phyloP scores from a whole-genome alignment of 2,888 invertebrate genomes.

The Altica lythri region DNA sequence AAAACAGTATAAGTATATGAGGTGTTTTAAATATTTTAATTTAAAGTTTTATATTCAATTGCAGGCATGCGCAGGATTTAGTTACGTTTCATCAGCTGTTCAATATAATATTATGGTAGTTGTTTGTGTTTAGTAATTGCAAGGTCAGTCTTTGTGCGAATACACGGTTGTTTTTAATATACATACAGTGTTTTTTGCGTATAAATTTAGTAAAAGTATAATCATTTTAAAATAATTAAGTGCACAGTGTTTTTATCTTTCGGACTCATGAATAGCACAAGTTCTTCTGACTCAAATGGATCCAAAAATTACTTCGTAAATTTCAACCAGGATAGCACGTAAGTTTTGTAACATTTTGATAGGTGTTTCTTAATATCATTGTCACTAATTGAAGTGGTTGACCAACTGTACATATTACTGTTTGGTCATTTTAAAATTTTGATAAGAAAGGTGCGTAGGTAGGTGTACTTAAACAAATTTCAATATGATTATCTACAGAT shows the following conservation, averaged over 20 bases:
- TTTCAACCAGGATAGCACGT: constrained; percentile 98
- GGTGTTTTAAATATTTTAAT: too few relatives aligned
- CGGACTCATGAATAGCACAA: constrained; percentile 81
- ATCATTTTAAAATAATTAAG: not conserved
- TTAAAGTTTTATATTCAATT: too few relatives aligned
- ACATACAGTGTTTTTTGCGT: constrained; percentile 34
- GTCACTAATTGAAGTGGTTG: too few relatives aligned
- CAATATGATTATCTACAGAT: constrained; percentile 2
- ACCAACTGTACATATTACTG: not conserved
- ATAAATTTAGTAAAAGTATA: constrained; percentile 5
- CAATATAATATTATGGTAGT: constrained; percentile 47
- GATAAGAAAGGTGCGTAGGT: constrained; percentile 16
- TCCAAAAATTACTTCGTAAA: constrained; percentile 89
- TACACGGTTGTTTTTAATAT: constrained; percentile 49
- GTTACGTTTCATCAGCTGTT: constrained; percentile 46
- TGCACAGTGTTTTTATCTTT: constrained; percentile 57
- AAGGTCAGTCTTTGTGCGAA: constrained; percentile 72
- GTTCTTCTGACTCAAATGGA: constrained; percentile 74
- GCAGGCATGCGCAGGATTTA: constrained; percentile 21
- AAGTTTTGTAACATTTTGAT: constrained; percentile 63
- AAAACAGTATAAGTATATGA: too few relatives aligned
- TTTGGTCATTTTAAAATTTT: constrained; percentile 8
- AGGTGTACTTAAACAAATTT: too few relatives aligned
- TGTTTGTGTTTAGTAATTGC: constrained; percentile 49
- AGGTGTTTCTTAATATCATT: too few relatives aligned